Percentiles rank a stretch among this genome's conserved stretches.
Conservation (phyloP, 2,797 vertebrate genomes). For the Artibeus jamaicensis region DNA sequence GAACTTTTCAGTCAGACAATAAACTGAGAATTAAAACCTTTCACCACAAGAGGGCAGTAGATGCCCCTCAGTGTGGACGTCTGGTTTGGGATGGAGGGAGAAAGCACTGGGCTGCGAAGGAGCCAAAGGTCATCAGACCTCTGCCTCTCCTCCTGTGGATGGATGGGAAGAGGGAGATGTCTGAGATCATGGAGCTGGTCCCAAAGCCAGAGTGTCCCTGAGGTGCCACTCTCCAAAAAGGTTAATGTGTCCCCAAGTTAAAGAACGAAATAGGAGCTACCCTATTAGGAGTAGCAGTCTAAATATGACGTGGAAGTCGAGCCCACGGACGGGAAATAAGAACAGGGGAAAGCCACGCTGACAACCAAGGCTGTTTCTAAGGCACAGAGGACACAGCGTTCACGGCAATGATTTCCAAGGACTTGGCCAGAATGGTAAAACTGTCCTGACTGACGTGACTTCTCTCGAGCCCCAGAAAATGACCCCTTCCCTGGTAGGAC, state of each 20-base stretch:
- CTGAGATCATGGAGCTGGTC: fast-evolving
- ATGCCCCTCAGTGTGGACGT: fast-evolving
- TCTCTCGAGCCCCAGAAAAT: fast-evolving
- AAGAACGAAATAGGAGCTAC: neutral
- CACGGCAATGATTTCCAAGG: neutral
- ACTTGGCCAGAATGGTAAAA: neutral
- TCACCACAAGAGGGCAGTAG: constrained; percentile 45
- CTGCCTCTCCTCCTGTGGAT: neutral
- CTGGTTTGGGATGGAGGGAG: fast-evolving
- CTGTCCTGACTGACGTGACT: neutral
- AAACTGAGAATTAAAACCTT: neutral
- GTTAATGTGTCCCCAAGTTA: neutral
- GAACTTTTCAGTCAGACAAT: neutral
- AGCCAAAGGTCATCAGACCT: fast-evolving
- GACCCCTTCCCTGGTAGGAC: neutral
- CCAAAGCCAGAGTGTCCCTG: neutral
- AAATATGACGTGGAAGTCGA: fast-evolving
- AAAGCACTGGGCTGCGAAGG: neutral
- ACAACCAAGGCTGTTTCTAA: neutral
- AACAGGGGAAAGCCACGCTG: fast-evolving
- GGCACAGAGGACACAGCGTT: neutral
- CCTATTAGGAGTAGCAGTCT: neutral
- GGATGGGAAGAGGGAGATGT: neutral
- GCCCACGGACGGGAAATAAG: neutral
- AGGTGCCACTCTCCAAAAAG: neutral